Conservation (phyloP, 2,888 invertebrate species). For the Drosophila testacea region DNA sequence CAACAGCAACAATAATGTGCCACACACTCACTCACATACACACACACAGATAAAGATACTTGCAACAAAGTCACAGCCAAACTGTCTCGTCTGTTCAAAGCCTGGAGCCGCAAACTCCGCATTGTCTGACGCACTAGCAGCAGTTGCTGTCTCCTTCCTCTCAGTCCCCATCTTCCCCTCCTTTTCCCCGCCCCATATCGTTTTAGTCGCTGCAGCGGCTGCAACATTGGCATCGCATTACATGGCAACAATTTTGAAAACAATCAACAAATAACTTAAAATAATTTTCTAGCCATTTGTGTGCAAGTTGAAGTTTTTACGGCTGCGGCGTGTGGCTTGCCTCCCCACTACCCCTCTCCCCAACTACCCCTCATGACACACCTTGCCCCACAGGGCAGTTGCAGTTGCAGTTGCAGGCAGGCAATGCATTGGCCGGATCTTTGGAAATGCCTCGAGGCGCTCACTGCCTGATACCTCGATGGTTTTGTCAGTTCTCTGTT, state of each 20-base stretch:
- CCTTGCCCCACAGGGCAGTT: constrained; percentile 14
- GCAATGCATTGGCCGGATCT: constrained; percentile 52
- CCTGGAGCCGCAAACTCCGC: constrained; percentile 53
- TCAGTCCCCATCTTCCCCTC: neutral
- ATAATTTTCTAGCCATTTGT: constrained; percentile 73
- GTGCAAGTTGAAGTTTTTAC: constrained; percentile 71
- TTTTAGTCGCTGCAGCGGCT: constrained; percentile 26
- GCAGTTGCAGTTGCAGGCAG: constrained; percentile 12
- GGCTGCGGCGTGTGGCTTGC: constrained; percentile 66
- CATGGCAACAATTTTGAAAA: constrained; percentile 73
- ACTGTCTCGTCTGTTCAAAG: constrained; percentile 61
- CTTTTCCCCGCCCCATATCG: too few relatives aligned
- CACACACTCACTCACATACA: constrained; percentile 35
- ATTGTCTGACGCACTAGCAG: constrained; percentile 56
- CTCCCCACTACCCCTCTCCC: constrained; percentile 4
- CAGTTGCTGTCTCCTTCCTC: neutral
- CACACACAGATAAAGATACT: constrained; percentile 9
- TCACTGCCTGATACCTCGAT: constrained; percentile 50
- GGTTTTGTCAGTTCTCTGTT: constrained; percentile 61
- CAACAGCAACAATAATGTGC: constrained; percentile 28
- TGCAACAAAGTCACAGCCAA: constrained; percentile 41
- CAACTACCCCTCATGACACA: neutral
- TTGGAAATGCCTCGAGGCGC: constrained; percentile 44
- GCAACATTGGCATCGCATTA: constrained; percentile 64
- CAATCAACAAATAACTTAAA: constrained; percentile 75